These are phyloP conservation scores for Nemapogon koenigi DNA, from an alignment of 2,888 invertebrate genomes.

Conservation along the genomic window DNA sequence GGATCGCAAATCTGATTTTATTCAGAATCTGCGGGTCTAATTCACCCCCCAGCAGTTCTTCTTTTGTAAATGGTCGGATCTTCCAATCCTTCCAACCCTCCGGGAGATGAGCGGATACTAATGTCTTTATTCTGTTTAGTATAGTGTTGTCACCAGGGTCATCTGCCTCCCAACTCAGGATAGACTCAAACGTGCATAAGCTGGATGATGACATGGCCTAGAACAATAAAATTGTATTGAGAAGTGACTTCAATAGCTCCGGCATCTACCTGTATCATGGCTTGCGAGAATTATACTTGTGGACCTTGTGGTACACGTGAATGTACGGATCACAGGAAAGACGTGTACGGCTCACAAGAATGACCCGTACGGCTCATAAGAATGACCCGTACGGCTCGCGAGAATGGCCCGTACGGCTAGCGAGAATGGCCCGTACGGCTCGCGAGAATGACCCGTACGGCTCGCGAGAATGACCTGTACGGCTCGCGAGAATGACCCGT, in stretches of 20 bases:
- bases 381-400: constrained; percentile 1
- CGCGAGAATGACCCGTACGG: constrained; percentile 1
- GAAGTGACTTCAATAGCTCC: too few relatives aligned
- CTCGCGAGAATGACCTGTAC: neutral
- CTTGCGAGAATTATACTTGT: too few relatives aligned
- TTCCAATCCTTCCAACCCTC: constrained; percentile 16
- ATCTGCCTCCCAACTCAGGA: constrained; percentile 3
- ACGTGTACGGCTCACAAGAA: neutral
- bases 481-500: neutral
- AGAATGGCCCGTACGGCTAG: neutral
- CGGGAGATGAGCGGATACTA: constrained; percentile 5
- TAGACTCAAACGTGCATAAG: neutral
- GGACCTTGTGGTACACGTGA: too few relatives aligned
- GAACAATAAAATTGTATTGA: constrained; percentile 1
- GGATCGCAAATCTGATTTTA: constrained; percentile 20
- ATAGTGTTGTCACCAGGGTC: neutral
- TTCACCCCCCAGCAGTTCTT: constrained; percentile 14
- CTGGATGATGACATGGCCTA: neutral
- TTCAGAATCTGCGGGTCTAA: constrained; percentile 18
- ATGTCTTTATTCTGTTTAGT: constrained; percentile 1
- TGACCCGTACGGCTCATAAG: too few relatives aligned
- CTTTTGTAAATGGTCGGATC: constrained; percentile 11
- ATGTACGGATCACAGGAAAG: too few relatives aligned
- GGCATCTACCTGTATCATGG: too few relatives aligned
- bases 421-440: neutral